Evolutionary conservation across 2,888 invertebrate species (phyloP), one percentile per base, ranked within the genome.

Genomic region (Xestoiulus laeticollis): DNA sequence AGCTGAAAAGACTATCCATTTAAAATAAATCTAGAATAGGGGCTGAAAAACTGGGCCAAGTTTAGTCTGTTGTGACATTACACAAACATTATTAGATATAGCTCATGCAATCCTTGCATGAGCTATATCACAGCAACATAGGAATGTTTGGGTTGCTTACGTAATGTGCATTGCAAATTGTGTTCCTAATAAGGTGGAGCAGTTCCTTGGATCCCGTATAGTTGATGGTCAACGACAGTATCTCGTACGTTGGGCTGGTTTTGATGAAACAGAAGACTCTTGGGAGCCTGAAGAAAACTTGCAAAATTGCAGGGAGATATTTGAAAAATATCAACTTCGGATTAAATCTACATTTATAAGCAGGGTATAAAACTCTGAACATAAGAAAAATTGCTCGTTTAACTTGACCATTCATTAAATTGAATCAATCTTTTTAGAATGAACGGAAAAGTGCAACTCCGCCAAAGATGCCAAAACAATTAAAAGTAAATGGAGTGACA

Each of bases 171-270:
- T 38, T 38, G 14, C 48, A 48, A 48, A 48, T 19, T 68, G 26
- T 22, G 5, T 68, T 68, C 26, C 8, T 68, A 10, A 68, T n/a
- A 26, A 84, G 84, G 33, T 84, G 14, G 84, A 84, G 16, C 22
- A 84, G n/a, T 33, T 84, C 22, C 0, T 84, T 22, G 84, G 43
- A 38, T n/a, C 43, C n/a, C 33, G 84, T 4, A 2, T 33, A 14
- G n/a, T 12, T 33, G 33, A 33, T 5, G 84, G 84, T 1, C 33
- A 10, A 2, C 32, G 10, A 33, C 19, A 84, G 22, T 84, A 84
- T 26, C 33, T 38, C n/a, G 84, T 84, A n/a, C 32, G 84, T n/a
- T 84, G 84, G 84, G 22, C 6, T 16, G 84, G 84, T 14, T 84
- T 32, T 16, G 84, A 43, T 33, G 38, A 33, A 10, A 22, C 19